Percentiles rank a stretch among this genome's conserved stretches.
Evolutionary conservation across 1,140 invertebrate species (phyloP).

Genomic region (Lordiphosa clarofinis): DNA sequence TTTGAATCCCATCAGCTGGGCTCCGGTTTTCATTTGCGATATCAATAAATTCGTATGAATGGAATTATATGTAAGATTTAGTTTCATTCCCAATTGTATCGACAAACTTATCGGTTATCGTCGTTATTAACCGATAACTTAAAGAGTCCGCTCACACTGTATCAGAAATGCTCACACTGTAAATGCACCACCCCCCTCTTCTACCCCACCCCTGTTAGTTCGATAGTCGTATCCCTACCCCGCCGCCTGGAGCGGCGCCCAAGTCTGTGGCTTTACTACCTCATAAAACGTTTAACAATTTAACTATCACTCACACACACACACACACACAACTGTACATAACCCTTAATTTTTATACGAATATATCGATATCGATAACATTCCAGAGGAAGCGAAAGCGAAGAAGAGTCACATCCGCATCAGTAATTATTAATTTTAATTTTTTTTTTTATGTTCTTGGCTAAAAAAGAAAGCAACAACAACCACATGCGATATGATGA

Average conservation of each 20-base stretch:
- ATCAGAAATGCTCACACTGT: too few relatives aligned
- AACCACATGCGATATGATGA: constrained; percentile 61
- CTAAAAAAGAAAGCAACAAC: neutral
- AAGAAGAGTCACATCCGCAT: constrained; percentile 65
- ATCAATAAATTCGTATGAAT: too few relatives aligned
- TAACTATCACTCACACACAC: constrained; percentile 25
- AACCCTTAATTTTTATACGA: constrained; percentile 52
- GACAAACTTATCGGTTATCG: too few relatives aligned
- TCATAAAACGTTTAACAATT: constrained; percentile 43
- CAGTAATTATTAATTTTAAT: constrained; percentile 78
- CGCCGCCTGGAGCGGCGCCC: constrained; percentile 44
- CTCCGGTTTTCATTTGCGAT: too few relatives aligned
- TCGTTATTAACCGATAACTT: too few relatives aligned
- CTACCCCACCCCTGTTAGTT: too few relatives aligned
- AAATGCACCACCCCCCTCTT: too few relatives aligned
- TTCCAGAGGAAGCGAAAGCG: constrained; percentile 36
- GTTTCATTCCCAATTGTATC: too few relatives aligned
- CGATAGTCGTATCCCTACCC: too few relatives aligned
- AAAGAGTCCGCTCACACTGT: too few relatives aligned
- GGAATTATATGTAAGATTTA: too few relatives aligned
- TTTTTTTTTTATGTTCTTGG: constrained; percentile 36
- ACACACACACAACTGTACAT: constrained; percentile 56
- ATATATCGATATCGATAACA: constrained; percentile 60
- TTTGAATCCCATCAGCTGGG: too few relatives aligned
- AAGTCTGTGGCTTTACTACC: constrained; percentile 66